Evolutionary conservation across 2,113 vertebrate genomes (phyloP).

Genomic region (Cochlearius cochlearius): DNA sequence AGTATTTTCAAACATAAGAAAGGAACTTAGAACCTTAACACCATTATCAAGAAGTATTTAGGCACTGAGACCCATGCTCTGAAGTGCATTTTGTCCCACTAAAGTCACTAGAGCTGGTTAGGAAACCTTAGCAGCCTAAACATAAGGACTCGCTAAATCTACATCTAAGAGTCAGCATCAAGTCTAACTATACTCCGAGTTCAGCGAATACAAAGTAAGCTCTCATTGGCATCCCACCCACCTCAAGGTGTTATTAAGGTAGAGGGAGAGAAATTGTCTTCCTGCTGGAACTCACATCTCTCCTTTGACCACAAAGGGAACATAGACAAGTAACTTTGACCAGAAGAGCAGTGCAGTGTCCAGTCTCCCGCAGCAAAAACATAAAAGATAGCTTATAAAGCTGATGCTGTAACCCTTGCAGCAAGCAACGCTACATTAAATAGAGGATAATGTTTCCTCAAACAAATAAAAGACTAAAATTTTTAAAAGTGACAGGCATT

Average conservation of each 20-base stretch:
- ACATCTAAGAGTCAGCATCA: not conserved
- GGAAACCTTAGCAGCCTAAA: not conserved
- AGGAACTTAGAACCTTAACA: not conserved
- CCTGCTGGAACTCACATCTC: not conserved
- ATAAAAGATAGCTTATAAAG: not conserved
- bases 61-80: not conserved
- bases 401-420: not conserved
- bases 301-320: not conserved
- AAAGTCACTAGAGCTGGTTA: not conserved
- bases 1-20: not conserved
- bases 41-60: not conserved
- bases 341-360: not conserved
- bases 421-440: not conserved
- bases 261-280: not conserved
- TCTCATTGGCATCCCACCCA: not conserved
- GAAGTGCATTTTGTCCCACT: not conserved
- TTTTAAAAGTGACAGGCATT: not conserved
- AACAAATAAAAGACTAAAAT: not conserved
- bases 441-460: not conserved
- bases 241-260: not conserved
- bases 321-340: not conserved
- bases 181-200: not conserved
- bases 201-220: not conserved
- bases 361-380: not conserved
- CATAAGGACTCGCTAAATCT: not conserved